A percentile compares a stretch with the other conserved stretches of the same genome.
phyloP scores from a whole-genome alignment of 2,113 vertebrate genomes.

The Grallaria varia region DNA sequence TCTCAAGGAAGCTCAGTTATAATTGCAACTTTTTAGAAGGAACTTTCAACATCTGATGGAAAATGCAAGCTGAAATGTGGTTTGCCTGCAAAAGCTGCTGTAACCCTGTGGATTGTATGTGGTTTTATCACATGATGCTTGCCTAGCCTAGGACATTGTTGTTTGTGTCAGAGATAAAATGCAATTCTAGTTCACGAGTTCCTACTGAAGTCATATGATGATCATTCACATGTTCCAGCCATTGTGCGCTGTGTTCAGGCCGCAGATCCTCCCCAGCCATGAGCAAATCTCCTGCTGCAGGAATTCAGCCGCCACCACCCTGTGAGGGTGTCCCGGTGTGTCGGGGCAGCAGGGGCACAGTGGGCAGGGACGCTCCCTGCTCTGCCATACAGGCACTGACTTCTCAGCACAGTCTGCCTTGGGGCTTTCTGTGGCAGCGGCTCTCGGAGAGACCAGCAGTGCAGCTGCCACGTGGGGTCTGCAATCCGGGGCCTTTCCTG shows the following conservation, averaged over 20 bases:
- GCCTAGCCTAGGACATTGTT: conserved; percentile 73
- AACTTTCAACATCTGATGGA: conserved; percentile 57
- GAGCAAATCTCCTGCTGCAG: conserved; percentile 49
- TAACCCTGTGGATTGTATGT: conserved; percentile 70
- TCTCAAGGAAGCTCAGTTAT: background rate
- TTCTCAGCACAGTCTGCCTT: background rate
- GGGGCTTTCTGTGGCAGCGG: background rate
- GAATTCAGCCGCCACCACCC: background rate
- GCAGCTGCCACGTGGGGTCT: background rate
- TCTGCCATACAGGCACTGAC: background rate
- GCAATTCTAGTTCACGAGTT: conserved; percentile 83
- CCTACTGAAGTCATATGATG: conserved; percentile 84
- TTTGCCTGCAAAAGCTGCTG: conserved; percentile 60
- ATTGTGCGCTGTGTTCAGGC: conserved; percentile 74
- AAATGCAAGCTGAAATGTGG: conserved; percentile 55
- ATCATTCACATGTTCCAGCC: conserved; percentile 80
- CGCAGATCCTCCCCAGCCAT: conserved; percentile 43
- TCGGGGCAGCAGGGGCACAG: background rate
- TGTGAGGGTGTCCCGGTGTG: background rate
- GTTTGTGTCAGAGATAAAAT: conserved; percentile 76
- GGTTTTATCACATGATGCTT: conserved; percentile 79
- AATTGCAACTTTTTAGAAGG: conserved; percentile 33
- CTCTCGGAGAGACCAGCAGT: background rate
- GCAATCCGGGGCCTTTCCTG: background rate
- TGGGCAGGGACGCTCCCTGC: background rate